phyloP scores from a whole-genome alignment of 2,888 invertebrate genomes.

The Aleiodes alternator region DNA sequence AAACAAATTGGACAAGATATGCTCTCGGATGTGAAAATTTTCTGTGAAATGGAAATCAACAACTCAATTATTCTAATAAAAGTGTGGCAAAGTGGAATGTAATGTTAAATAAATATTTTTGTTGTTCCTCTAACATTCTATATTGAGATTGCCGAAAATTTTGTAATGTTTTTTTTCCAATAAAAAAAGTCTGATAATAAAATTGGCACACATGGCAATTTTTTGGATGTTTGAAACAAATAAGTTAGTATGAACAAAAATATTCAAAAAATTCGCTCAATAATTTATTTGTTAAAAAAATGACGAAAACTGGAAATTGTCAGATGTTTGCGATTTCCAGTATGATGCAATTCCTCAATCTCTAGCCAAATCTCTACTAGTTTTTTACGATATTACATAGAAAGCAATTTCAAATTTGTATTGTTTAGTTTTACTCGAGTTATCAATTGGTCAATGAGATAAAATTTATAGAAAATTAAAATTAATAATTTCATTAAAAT shows the following conservation, averaged over 20 bases:
- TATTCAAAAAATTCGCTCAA: too few species aligned
- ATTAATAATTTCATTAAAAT: slow-evolving; percentile 80
- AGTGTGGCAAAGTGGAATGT: neutral
- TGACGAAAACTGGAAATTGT: neutral
- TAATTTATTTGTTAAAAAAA: too few species aligned
- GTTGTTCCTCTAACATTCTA: neutral
- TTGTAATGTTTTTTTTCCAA: neutral
- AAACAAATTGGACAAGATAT: slow-evolving; percentile 95
- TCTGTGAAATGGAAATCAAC: slow-evolving; percentile 71
- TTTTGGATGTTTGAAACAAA: too few species aligned
- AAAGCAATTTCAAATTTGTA: too few species aligned
- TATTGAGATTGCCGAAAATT: neutral
- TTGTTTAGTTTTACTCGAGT: slow-evolving; percentile 15
- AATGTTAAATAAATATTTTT: too few species aligned
- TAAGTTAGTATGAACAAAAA: too few species aligned
- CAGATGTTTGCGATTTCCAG: too few species aligned
- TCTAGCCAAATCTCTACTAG: too few species aligned
- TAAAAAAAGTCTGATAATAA: too few species aligned
- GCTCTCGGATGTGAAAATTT: slow-evolving; percentile 81
- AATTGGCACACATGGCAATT: too few species aligned
- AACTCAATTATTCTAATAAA: slow-evolving; percentile 3
- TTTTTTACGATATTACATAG: too few species aligned
- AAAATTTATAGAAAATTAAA: slow-evolving; percentile 21
- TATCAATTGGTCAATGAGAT: neutral
- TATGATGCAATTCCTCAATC: too few species aligned